A percentile compares a stretch with the other conserved stretches of the same genome.
Evolutionary conservation across 2,113 vertebrate genomes (phyloP).

Genomic region (Brachyistius frenatus): DNA sequence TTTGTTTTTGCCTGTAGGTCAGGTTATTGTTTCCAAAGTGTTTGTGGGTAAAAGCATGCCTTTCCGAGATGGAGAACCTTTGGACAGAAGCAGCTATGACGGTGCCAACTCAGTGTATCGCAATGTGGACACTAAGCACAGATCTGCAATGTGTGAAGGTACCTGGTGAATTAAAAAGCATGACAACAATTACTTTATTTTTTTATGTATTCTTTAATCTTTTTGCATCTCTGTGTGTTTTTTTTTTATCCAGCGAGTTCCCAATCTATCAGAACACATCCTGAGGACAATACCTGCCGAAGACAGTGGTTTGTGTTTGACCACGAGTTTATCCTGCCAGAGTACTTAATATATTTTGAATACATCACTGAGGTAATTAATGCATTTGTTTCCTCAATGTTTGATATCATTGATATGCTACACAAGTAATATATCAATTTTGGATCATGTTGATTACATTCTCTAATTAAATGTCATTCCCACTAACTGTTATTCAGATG

Average conservation of each 20-base stretch:
- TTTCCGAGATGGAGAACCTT: constrained; percentile 64
- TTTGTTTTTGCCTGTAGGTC: constrained; percentile 73
- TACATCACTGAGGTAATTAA: constrained; percentile 82
- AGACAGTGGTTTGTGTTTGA: constrained; percentile 89
- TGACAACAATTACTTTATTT: neutral
- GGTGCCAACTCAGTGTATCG: constrained; percentile 84
- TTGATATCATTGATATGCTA: neutral
- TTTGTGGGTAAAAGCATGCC: constrained; percentile 85
- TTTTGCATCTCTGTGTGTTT: constrained; percentile 23
- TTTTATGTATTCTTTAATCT: neutral
- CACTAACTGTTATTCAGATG: no score
- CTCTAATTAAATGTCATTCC: no score
- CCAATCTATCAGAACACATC: constrained; percentile 59
- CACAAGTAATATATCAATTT: no score
- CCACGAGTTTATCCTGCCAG: constrained; percentile 87
- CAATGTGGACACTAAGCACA: constrained; percentile 73
- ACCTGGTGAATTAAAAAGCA: neutral
- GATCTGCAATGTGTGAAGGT: constrained; percentile 47
- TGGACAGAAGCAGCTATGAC: constrained; percentile 78
- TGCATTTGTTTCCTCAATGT: neutral
- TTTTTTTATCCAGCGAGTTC: constrained; percentile 51
- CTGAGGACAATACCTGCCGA: constrained; percentile 76
- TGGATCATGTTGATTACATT: no score
- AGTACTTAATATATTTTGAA: constrained; percentile 88
- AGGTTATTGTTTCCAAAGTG: constrained; percentile 86